Percentiles rank a stretch among this genome's conserved stretches.
Conservation (phyloP, 2,797 vertebrate genomes). For the Anguilla obscura region DNA sequence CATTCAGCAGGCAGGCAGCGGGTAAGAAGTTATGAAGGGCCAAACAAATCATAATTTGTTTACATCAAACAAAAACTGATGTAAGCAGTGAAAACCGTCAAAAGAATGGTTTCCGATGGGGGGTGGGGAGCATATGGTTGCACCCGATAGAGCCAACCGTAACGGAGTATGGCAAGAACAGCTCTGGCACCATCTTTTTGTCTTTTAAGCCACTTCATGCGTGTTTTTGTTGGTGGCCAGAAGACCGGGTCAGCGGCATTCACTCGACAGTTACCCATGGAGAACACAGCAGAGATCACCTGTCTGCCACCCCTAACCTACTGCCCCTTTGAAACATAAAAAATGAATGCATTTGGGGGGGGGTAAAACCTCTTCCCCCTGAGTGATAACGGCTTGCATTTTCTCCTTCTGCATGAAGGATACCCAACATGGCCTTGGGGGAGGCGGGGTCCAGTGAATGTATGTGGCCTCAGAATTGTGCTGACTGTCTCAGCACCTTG, state of each 20-base stretch:
- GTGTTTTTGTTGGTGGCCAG: neutral
- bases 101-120: neutral
- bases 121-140: neutral
- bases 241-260: neutral
- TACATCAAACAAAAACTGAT: neutral
- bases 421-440: neutral
- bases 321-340: neutral
- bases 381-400: neutral
- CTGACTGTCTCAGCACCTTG: slow-evolving; percentile 39
- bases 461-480: slow-evolving; percentile 14
- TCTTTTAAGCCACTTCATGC: too few relatives aligned
- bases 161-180: neutral
- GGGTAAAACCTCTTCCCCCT: neutral
- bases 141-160: neutral
- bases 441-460: slow-evolving; percentile 17
- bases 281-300: neutral
- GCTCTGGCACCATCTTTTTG: neutral
- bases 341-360: neutral
- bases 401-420: neutral
- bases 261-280: neutral
- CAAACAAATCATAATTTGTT: too few relatives aligned
- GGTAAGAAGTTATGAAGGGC: neutral
- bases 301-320: neutral
- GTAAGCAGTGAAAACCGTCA: neutral
- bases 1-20: neutral